Evolutionary conservation across 1,140 invertebrate species (phyloP), one percentile per base, ranked within the genome.

Genomic region (Bradysia coprophila): DNA sequence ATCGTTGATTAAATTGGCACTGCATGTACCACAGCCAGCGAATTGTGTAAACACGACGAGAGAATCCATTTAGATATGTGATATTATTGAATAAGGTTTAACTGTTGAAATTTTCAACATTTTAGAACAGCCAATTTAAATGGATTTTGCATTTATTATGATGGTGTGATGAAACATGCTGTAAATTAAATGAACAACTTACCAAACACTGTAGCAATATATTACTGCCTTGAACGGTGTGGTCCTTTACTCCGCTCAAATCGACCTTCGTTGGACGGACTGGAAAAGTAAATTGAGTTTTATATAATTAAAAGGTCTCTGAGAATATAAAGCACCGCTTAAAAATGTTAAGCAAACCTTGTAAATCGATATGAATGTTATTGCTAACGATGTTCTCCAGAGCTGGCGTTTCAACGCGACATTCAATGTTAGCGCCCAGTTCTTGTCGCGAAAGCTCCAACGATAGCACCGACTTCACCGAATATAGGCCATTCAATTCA

Each of bases 201-300:
- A 60, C 74, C 20, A 70, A 65, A 56, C 88, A 92, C 52, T 75
- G 70, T 21, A 91, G 68, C 18, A 76, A 69, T 16, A 90, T 76
- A 46, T 76, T 73, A 10, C 73, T 78, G 18, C 83, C 85, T 52
- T 85, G 78, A 4, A 78, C 72, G 8, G 80, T 80, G 50, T 85
- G 76, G 42, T 72, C 68, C 13, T 78, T 72, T 16, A 80, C 73
- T 4, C 81, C 82, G 21, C 67, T 68, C 45, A 89, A 68, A 45
- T 74, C 67, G 55, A 87, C 78, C 49, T 69, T 76, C 48, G 75
- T 69, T 1, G 85, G 84, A 16, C 76, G 73, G 9, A 91, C 84
- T 85, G 72, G 32, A 69, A 67, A 54, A 48, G 55, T 53, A 64
- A 59, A 48, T 48, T 42, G 28, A 31, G n/a, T n/a, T n/a, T n/a